phyloP scores from a whole-genome alignment of 2,113 vertebrate species.

The Brachionichthys hirsutus region DNA sequence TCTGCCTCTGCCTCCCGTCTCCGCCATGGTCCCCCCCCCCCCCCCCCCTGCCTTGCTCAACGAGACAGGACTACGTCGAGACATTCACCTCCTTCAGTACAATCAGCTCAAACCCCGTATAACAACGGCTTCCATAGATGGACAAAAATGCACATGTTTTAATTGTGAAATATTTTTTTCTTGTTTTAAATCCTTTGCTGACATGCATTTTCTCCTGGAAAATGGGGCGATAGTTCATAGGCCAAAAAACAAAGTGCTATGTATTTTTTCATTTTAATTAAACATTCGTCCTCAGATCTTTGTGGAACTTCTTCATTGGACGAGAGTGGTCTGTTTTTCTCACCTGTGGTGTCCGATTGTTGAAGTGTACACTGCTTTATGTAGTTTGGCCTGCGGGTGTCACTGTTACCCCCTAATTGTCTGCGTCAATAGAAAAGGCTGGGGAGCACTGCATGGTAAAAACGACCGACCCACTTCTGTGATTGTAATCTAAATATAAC shows the following conservation, averaged over 20 bases:
- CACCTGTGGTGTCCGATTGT: not conserved
- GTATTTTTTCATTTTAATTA: conserved; percentile 77
- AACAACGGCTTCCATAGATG: conserved; percentile 52
- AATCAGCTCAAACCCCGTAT: conserved; percentile 74
- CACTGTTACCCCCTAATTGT: too few relatives aligned
- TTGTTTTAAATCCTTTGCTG: conserved; percentile 70
- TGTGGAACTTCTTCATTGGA: conserved; percentile 53
- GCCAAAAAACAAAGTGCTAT: conserved; percentile 46
- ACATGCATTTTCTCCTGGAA: conserved; percentile 39
- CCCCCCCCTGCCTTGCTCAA: conserved; percentile 81
- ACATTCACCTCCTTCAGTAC: conserved; percentile 73
- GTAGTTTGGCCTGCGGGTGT: too few relatives aligned
- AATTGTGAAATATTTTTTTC: conserved; percentile 69
- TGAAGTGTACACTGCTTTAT: too few relatives aligned
- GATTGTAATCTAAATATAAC: too few relatives aligned
- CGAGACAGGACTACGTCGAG: conserved; percentile 58
- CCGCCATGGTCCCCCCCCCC: conserved; percentile 69
- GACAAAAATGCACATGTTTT: conserved; percentile 48
- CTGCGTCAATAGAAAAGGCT: too few relatives aligned
- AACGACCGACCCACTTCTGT: too few relatives aligned
- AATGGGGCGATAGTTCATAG: conserved; percentile 43
- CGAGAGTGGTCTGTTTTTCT: conserved; percentile 14
- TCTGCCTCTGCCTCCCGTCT: conserved; percentile 13
- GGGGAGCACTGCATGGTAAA: too few relatives aligned
- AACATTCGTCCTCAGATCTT: conserved; percentile 58